phyloP scores from a whole-genome alignment of 2,797 vertebrate species.

The Mycteria americana region DNA sequence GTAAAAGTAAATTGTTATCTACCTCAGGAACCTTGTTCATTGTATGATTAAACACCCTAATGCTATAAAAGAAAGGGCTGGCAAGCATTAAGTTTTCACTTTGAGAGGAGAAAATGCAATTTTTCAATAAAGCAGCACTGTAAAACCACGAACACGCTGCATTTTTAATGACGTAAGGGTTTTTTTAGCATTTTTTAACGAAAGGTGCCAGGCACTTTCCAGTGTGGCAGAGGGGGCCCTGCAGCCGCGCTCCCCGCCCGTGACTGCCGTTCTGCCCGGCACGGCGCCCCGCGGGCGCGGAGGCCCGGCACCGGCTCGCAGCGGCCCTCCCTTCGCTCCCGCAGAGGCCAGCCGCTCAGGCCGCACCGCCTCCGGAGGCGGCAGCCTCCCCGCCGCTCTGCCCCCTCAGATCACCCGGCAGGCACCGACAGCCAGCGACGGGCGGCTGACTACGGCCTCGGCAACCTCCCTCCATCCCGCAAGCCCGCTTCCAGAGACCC shows the following conservation, averaged over 20 bases:
- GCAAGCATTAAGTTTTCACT: background rate
- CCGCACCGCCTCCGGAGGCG: background rate
- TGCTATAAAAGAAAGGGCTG: background rate
- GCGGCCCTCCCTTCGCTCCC: no score
- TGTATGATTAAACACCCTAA: background rate
- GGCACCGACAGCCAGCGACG: background rate
- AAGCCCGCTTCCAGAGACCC: background rate
- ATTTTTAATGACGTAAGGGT: no score
- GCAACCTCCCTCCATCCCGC: background rate
- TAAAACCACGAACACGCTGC: rapidly evolving
- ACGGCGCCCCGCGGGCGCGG: no score
- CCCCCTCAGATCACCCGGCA: background rate
- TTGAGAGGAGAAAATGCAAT: background rate
- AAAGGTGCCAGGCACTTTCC: rapidly evolving
- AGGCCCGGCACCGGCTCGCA: rapidly evolving
- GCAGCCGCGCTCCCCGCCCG: rapidly evolving
- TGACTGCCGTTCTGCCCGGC: rapidly evolving
- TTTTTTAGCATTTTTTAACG: background rate
- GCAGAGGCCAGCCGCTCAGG: no score
- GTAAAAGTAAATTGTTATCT: background rate
- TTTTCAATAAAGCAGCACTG: background rate
- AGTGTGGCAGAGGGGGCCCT: rapidly evolving
- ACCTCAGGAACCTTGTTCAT: background rate
- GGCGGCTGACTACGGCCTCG: background rate
- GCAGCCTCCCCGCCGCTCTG: background rate